phyloP scores from a whole-genome alignment of 2,797 vertebrate genomes.

The Otolemur crassicaudatus region DNA sequence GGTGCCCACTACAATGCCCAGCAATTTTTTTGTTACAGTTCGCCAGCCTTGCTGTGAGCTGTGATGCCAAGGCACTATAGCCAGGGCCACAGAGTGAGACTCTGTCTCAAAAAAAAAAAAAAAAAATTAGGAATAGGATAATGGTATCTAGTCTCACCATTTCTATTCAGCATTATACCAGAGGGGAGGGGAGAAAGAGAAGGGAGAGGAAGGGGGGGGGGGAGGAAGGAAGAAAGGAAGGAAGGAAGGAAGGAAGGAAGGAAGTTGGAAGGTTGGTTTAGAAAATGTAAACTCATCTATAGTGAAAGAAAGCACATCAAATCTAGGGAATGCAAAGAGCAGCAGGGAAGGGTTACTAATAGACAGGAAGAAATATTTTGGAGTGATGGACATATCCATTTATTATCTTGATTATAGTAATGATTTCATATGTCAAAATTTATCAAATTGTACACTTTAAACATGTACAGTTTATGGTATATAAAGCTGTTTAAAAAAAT shows the following conservation, averaged over 20 bases:
- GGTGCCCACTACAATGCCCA: too few species aligned
- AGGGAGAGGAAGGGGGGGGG: too few species aligned
- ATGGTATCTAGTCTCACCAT: not conserved
- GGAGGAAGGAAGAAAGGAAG: too few species aligned
- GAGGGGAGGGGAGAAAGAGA: too few species aligned
- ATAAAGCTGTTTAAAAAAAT: conserved; percentile 1
- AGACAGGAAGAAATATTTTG: not conserved
- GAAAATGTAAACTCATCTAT: conserved; percentile 8
- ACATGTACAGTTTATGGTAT: not conserved
- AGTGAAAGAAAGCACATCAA: not conserved
- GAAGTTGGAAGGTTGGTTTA: not conserved
- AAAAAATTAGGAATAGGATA: not conserved
- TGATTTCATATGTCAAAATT: not conserved
- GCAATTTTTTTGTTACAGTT: too few species aligned
- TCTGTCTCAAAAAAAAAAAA: too few species aligned
- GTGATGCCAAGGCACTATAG: too few species aligned
- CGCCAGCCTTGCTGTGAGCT: too few species aligned
- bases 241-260: too few species aligned
- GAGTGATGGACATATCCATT: not conserved
- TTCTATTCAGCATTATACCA: not conserved
- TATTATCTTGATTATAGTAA: not conserved
- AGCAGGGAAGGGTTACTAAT: not conserved
- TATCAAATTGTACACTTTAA: not conserved
- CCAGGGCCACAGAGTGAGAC: too few species aligned
- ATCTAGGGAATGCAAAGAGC: not conserved